Base-by-base conservation (phyloP, 2,888 invertebrate species). In the Spilarctia lutea region DNA sequence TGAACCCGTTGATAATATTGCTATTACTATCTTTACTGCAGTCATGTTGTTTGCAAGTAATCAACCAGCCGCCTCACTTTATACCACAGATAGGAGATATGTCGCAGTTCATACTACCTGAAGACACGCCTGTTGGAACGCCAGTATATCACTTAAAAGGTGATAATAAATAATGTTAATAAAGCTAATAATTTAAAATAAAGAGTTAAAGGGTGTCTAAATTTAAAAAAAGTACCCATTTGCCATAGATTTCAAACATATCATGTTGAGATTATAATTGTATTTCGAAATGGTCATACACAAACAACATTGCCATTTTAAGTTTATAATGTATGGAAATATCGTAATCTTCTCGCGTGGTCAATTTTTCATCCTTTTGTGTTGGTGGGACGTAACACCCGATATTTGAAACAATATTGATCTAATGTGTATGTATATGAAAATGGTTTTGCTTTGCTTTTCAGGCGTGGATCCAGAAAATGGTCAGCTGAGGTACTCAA, bases 81-180 rank as follows among this genome's bases (percentile, higher is more conserved):
- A 93, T 97, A 39, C 96, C 97, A 35, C 97, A 97, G 81, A 93
- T 94, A 2, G 98, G 98, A 2, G 98, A 98, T 88, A 98, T 98
- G 97, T 96, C 97, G 3, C 96, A 97, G 77, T 97, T 98, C 87
- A 97, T 97, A 75, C 91, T 98, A 20, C 96, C 97, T 18, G 98
- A 98, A 90, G 97, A 98, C 83, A 97, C 98, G 2, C 96, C 96
- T 60, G 97, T 97, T 20, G 98, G 98, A 56, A 97, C 97, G 75
- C 97, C 97, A 0, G 97, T 98, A 2, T 98, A 98, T 92, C 97
- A 97, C 83, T 95, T 98, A 63, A 97, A 97, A 96, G 98, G 97
- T 96, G 94, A 52, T n/a, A 11, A 10, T 35, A 24, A 35, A 42
- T 42, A 42, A 42, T 7, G 11, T 35, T 42, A 42, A 42, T 42